phyloP scores from a whole-genome alignment of 2,113 vertebrate genomes.

The Emberiza fucata region DNA sequence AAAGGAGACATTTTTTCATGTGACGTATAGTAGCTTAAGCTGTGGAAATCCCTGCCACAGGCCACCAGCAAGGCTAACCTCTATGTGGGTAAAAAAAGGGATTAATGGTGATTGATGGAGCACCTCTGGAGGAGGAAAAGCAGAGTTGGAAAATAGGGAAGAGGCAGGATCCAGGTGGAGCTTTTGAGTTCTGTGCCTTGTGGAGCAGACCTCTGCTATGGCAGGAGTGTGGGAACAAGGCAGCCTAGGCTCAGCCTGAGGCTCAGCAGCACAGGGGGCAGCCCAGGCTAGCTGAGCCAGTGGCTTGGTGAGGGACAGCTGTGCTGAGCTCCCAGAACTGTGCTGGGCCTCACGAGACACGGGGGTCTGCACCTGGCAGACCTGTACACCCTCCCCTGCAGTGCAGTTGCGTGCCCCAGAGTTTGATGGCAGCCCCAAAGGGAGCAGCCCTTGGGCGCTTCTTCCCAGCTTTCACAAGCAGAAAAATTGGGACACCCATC shows the following conservation, averaged over 20 bases:
- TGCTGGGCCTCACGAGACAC: background rate
- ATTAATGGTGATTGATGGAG: background rate
- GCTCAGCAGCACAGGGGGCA: background rate
- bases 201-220: background rate
- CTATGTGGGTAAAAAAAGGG: background rate
- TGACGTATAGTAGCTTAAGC: fast-evolving
- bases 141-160: fast-evolving
- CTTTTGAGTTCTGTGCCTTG: background rate
- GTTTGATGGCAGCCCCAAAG: background rate
- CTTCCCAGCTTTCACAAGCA: background rate
- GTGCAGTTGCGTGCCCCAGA: background rate
- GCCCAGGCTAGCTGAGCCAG: background rate
- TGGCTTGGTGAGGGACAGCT: background rate
- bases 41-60: background rate
- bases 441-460: background rate
- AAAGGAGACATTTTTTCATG: background rate
- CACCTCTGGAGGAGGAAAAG: background rate
- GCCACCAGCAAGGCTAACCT: background rate
- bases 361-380: background rate
- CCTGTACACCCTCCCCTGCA: background rate
- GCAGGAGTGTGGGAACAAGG: background rate
- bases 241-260: background rate
- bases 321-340: background rate
- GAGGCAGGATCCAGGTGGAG: background rate
- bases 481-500: background rate